Conservation (phyloP, 1,140 invertebrate species). For the Babylonia areolata region DNA sequence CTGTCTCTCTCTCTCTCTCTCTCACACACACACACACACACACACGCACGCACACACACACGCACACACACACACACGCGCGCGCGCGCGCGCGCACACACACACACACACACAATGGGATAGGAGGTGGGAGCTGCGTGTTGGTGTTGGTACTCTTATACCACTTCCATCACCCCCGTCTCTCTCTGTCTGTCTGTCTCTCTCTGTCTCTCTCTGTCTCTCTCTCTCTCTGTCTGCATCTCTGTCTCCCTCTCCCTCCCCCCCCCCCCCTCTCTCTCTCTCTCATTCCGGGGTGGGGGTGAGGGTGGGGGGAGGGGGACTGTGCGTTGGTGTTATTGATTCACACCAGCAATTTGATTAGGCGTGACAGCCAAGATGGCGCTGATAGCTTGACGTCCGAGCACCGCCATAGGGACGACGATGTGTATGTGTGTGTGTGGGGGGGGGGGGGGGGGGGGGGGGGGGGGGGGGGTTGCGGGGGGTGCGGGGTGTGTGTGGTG, state of each 20-base stretch:
- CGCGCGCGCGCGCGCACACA: background rate
- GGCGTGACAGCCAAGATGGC: constrained; percentile 30
- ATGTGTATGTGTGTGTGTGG: background rate
- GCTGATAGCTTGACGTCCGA: constrained; percentile 21
- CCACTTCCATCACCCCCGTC: background rate
- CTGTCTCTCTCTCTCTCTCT: too few relatives aligned
- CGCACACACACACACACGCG: background rate
- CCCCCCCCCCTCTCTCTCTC: constrained; percentile 5
- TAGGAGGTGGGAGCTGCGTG: background rate
- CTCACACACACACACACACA: background rate
- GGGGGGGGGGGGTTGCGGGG: too few relatives aligned
- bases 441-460: too few relatives aligned
- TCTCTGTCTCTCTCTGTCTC: constrained; percentile 3
- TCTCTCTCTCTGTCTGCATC: background rate
- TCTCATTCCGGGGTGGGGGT: background rate
- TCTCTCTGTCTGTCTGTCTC: background rate
- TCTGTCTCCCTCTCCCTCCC: background rate
- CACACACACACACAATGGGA: background rate
- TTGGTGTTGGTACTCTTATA: background rate
- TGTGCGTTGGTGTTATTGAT: constrained; percentile 36
- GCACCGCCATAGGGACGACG: background rate
- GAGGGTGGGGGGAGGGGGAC: too few relatives aligned
- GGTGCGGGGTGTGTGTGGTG: too few relatives aligned
- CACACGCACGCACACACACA: background rate
- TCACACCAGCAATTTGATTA: constrained; percentile 36